Evolutionary conservation across 1,140 invertebrate genomes (phyloP).

Genomic region (Drosophila malerkotliana): DNA sequence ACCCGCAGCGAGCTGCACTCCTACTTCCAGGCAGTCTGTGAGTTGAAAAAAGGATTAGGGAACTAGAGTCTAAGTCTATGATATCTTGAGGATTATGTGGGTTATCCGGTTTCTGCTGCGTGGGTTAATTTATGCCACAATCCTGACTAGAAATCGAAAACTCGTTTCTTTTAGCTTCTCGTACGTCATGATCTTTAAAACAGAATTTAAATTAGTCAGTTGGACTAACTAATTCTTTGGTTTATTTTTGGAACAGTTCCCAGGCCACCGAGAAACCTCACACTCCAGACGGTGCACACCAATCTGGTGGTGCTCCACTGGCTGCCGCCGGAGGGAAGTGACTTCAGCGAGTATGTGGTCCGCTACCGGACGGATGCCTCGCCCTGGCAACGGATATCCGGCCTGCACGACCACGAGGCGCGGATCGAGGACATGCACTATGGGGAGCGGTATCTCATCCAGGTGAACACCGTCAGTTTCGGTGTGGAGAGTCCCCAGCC

Average conservation of each 20-base stretch:
- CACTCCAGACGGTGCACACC: slow-evolving; percentile 91
- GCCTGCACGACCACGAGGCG: slow-evolving; percentile 87
- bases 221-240: background rate
- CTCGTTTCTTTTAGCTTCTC: background rate
- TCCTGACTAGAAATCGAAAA: slow-evolving; percentile 16
- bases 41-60: slow-evolving; percentile 76
- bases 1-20: slow-evolving; percentile 93
- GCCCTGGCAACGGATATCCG: slow-evolving; percentile 88
- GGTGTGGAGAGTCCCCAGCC: slow-evolving; percentile 91
- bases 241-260: slow-evolving; percentile 86
- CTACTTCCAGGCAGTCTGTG: slow-evolving; percentile 94
- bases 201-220: background rate
- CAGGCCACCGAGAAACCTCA: slow-evolving; percentile 91
- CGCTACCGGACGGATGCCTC: slow-evolving; percentile 90
- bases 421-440: slow-evolving; percentile 94
- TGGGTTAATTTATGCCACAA: slow-evolving; percentile 28
- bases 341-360: slow-evolving; percentile 92
- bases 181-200: background rate
- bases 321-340: slow-evolving; percentile 89
- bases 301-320: slow-evolving; percentile 92
- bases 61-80: too few species aligned
- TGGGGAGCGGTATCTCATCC: slow-evolving; percentile 93
- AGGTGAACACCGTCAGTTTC: slow-evolving; percentile 94
- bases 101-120: too few species aligned
- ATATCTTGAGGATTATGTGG: too few species aligned